A percentile compares a stretch with the other conserved stretches of the same genome.
phyloP scores from a whole-genome alignment of 2,113 vertebrate species.

The Illadopsis cleaveri region DNA sequence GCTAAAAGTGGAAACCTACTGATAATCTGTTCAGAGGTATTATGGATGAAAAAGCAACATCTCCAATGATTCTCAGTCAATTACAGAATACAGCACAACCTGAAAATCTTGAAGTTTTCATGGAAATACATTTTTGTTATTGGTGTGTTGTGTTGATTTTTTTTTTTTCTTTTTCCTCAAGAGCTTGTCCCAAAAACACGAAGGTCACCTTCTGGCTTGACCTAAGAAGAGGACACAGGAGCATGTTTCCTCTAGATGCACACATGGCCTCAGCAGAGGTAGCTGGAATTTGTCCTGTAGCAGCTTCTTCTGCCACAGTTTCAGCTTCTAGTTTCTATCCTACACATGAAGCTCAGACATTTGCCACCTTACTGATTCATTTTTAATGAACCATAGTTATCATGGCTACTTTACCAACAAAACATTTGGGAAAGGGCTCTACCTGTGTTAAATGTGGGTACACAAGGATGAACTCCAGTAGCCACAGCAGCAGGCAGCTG shows the following conservation, averaged over 20 bases:
- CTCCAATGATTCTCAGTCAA: not conserved
- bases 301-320: not conserved
- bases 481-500: not conserved
- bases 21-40: not conserved
- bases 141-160: not conserved
- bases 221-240: not conserved
- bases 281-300: not conserved
- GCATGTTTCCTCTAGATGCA: accelerated
- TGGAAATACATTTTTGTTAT: not conserved
- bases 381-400: not conserved
- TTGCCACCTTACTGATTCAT: accelerated
- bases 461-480: accelerated
- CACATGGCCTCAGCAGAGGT: not conserved
- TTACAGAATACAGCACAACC: not conserved
- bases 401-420: not conserved
- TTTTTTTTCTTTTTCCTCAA: not conserved
- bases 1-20: not conserved
- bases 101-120: not conserved
- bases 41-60: not conserved
- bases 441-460: not conserved
- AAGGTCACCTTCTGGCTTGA: not conserved
- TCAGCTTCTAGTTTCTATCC: not conserved
- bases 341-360: not conserved
- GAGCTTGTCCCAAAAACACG: not conserved
- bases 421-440: accelerated